Evolutionary conservation across 35 echinoderm and acorn worm genomes (phyloP), one percentile per base, ranked within the genome.

Genomic region (Patiria miniata): DNA sequence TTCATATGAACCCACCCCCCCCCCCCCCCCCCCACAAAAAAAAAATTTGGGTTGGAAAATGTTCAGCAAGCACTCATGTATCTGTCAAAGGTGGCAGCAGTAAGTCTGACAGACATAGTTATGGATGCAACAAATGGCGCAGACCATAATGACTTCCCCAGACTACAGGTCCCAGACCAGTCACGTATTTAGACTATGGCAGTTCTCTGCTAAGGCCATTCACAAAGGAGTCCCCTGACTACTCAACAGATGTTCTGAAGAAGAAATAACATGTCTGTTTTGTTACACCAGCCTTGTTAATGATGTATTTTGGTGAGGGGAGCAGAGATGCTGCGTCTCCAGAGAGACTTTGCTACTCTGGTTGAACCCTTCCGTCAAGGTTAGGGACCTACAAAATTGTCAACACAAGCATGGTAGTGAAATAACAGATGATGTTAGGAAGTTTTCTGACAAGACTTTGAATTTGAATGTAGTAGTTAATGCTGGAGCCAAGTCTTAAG

Each of bases 51-150:
- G n/a, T n/a, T n/a, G n/a, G n/a, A n/a, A n/a, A n/a, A n/a, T n/a
- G n/a, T n/a, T n/a, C n/a, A n/a, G n/a, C n/a, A n/a, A n/a, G n/a
- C n/a, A n/a, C n/a, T n/a, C n/a, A n/a, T n/a, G n/a, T 3, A 73
- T 73, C 34, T 73, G 65, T 73, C 65, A 73, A 73, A 10, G 26
- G 29, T 73, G 65, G 65, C 23, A 28, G 26, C 65, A 73, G 26
- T 73, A 73, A 73, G 65, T 73, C 65, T 73, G 65, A 73, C 65
- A 26, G 65, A 73, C 65, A 73, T 73, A 5, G 65, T 28, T 73
- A 73, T 73, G 29, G 65, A 73, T 73, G 65, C 14, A 30, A 73
- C 65, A 73, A 73, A 73, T 73, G 65, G 14, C 42, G 12, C 4
- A 23, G 34, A 73, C 2, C 29, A n/a, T 73, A 30, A 73, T 73